Evolutionary conservation across 2,888 invertebrate genomes (phyloP), one percentile per base, ranked within the genome.

Genomic region (Carabus problematicus): DNA sequence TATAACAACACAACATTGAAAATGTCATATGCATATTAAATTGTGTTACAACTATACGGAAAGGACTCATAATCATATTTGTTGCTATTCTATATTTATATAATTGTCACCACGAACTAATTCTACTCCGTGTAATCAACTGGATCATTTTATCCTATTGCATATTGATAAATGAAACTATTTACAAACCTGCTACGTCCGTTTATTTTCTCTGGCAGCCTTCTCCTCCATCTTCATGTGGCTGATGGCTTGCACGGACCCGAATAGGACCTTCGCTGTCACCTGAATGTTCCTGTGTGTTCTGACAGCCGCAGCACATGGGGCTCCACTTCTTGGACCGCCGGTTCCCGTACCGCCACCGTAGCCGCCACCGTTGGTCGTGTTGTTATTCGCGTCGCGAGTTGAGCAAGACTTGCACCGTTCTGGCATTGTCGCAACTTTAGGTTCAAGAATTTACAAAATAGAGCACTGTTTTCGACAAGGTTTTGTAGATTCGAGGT

Each of bases 211-310:
- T 75, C 88, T 84, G 76, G 89, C 86, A 71, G 86, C 84, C 83
- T 88, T 88, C 81, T 90, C 90, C 77, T 89, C 88, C 79, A 89
- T 87, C 77, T 90, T 89, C 79, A 90, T 85, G 81, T 90, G 88
- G 82, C 89, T 89, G 82, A 91, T 90, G 78, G 90, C 87, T 72
- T 89, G 86, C 78, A 90, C 89, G 75, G 89, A 88, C 71, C 90
- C 89, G 80, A 90, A 90, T 80, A 90, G 86, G 72, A 90, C 89
- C 84, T 91, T 90, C 79, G 90, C 89, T 74, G 89, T 89, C 79
- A 90, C 87, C 82, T 90, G 86, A 80, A 82, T 80, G 66, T 75
- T 77, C 40, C 75, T 75, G 66, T 77, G 75, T 58, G 76, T 70
- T 58, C 70, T 64, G 4, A 14, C 19, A 16, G 39, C 11, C 0